Percentiles rank a stretch among this genome's conserved stretches.
Evolutionary conservation across 2,113 vertebrate species (phyloP).

Genomic region (Anolis carolinensis): DNA sequence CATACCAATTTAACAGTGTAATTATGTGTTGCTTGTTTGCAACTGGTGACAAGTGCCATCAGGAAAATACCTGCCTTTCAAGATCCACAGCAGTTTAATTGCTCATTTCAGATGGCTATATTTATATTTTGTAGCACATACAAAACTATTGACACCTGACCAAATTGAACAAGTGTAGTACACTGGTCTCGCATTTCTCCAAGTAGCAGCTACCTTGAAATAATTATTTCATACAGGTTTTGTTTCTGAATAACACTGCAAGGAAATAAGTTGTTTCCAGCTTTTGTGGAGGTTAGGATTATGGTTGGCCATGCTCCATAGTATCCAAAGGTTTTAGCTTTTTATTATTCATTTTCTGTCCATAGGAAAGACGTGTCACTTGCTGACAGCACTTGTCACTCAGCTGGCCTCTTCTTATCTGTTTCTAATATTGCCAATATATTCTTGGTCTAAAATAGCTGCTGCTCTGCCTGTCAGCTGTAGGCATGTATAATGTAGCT

Average conservation of each 20-base stretch:
- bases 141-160: neutral
- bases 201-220: neutral
- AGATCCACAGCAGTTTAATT: neutral
- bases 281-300: neutral
- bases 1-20: constrained; percentile 13
- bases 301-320: neutral
- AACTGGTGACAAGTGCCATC: neutral
- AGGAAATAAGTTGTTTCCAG: neutral
- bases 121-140: neutral
- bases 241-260: neutral
- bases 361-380: neutral
- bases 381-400: constrained; percentile 1
- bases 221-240: neutral
- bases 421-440: neutral
- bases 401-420: neutral
- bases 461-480: neutral
- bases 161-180: neutral
- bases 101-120: neutral
- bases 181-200: neutral
- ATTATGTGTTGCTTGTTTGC: constrained; percentile 18
- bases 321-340: neutral
- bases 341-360: neutral
- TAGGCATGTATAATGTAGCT: neutral
- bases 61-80: neutral
- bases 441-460: neutral